Conservation (phyloP, 2,888 invertebrate genomes). For the Neocrepidodera transversa region DNA sequence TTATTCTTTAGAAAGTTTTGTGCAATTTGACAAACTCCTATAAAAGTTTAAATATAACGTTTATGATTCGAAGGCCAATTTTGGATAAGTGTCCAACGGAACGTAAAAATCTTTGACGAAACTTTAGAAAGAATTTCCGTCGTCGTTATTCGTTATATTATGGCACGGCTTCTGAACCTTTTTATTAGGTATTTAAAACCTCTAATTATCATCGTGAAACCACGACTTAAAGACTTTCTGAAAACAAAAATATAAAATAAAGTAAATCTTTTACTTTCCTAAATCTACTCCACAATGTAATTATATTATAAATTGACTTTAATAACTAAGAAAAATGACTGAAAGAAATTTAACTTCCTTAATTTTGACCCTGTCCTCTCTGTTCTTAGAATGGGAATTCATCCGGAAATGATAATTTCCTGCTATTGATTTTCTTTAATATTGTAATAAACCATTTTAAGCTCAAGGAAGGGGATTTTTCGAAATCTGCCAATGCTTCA, state of each 20-base stretch:
- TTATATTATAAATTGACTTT: no score
- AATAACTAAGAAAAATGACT: no score
- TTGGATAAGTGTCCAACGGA: conserved; percentile 39
- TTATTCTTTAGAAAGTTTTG: conserved; percentile 43
- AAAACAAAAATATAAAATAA: no score
- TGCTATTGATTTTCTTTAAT: conserved; percentile 9
- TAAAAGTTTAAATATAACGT: conserved; percentile 46
- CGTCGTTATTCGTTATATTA: conserved; percentile 7
- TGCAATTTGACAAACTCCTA: conserved; percentile 46
- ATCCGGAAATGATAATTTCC: conserved; percentile 13
- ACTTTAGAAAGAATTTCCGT: conserved; percentile 10
- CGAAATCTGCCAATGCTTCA: neutral
- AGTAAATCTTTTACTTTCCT: no score
- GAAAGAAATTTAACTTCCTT: no score
- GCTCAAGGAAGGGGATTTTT: conserved; percentile 7
- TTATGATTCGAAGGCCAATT: conserved; percentile 44
- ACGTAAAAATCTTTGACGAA: conserved; percentile 25
- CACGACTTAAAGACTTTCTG: no score
- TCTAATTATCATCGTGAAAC: no score
- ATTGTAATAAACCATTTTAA: conserved; percentile 10
- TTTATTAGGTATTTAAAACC: conserved; percentile 6
- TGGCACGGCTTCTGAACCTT: neutral
- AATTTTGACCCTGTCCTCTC: neutral
- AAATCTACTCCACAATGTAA: no score
- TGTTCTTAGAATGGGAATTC: neutral